These are phyloP conservation scores for Autographa gamma DNA, from an alignment of 2,888 invertebrate species.

Conservation along the genomic window DNA sequence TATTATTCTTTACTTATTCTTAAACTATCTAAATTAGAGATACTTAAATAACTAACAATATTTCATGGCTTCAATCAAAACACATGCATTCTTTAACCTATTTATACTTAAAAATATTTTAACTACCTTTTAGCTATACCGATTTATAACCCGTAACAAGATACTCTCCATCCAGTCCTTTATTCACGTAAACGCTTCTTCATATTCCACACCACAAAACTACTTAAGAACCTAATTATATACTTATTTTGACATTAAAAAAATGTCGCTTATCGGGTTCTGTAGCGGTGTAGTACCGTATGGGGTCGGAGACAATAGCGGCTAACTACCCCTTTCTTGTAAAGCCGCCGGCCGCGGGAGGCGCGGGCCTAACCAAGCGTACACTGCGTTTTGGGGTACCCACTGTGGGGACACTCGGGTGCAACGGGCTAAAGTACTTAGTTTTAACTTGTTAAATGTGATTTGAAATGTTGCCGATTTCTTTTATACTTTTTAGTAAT, in stretches of 20 bases:
- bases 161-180: slow-evolving; percentile 17
- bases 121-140: neutral
- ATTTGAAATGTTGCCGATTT: neutral
- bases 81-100: no score
- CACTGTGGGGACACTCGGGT: slow-evolving; percentile 72
- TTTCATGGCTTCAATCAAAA: no score
- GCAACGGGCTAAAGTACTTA: slow-evolving; percentile 48
- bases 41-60: no score
- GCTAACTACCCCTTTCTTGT: slow-evolving; percentile 89
- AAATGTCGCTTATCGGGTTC: slow-evolving; percentile 73
- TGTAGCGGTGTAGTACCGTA: slow-evolving; percentile 61
- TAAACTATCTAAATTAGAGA: no score
- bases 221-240: slow-evolving; percentile 61
- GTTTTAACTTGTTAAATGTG: neutral
- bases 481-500: neutral
- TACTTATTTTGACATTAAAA: slow-evolving; percentile 60
- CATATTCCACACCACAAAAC: slow-evolving; percentile 55
- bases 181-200: slow-evolving; percentile 42
- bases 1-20: no score
- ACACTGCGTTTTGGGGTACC: slow-evolving; percentile 83
- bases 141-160: slow-evolving; percentile 15
- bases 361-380: slow-evolving; percentile 88
- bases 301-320: slow-evolving; percentile 85
- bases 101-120: neutral
- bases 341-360: slow-evolving; percentile 75